Evolutionary conservation across 2,888 invertebrate genomes (phyloP).

Genomic region (Crocallis elinguaria): DNA sequence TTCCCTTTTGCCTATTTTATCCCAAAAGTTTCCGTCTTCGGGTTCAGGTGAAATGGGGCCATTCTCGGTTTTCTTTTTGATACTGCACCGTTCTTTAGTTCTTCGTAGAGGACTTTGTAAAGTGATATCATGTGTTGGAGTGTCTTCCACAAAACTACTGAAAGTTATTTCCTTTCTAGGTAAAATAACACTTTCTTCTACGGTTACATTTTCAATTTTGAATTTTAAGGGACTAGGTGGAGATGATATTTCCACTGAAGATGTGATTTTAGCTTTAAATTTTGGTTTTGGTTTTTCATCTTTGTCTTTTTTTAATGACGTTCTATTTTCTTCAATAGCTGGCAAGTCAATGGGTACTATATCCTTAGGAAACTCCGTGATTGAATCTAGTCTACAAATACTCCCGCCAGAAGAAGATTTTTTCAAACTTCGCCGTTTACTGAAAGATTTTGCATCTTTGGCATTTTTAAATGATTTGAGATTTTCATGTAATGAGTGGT

Average conservation of each 20-base stretch:
- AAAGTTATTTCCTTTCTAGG: constrained; percentile 72
- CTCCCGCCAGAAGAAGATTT: constrained; percentile 75
- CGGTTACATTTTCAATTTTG: constrained; percentile 82
- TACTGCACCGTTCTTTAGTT: constrained; percentile 46
- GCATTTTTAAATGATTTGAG: constrained; percentile 54
- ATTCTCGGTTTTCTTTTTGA: constrained; percentile 48
- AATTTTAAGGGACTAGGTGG: constrained; percentile 80
- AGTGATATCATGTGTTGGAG: constrained; percentile 32
- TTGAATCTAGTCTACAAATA: constrained; percentile 74
- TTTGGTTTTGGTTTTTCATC: constrained; percentile 65
- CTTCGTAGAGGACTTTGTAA: constrained; percentile 35
- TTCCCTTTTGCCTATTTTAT: constrained; percentile 86
- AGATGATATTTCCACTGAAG: constrained; percentile 80
- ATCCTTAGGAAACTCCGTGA: constrained; percentile 74
- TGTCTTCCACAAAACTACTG: constrained; percentile 61
- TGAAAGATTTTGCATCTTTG: constrained; percentile 41
- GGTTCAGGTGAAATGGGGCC: constrained; percentile 66
- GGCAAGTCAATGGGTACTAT: constrained; percentile 56
- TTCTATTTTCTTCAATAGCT: constrained; percentile 75
- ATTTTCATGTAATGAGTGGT: constrained; percentile 71
- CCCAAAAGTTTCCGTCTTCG: constrained; percentile 86
- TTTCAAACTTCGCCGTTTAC: constrained; percentile 69
- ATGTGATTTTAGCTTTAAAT: constrained; percentile 82
- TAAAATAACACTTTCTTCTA: constrained; percentile 80
- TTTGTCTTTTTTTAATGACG: constrained; percentile 49